Conservation (phyloP, 2,888 invertebrate species). For the Eucriotettix oculatus region DNA sequence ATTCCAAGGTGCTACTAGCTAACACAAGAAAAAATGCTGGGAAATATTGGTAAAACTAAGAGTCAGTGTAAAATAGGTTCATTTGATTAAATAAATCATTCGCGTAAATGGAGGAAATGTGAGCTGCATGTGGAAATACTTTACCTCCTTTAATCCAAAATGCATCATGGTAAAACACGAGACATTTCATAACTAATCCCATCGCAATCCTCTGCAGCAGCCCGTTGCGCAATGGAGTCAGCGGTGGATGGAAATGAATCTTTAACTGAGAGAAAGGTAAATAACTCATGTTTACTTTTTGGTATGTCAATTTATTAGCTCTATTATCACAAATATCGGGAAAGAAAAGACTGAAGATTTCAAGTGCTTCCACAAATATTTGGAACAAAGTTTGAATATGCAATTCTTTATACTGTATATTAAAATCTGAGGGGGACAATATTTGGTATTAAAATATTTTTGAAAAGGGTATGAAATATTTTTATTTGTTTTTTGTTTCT, state of each 20-base stretch:
- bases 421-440: too few relatives aligned
- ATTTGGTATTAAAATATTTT: too few relatives aligned
- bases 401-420: too few relatives aligned
- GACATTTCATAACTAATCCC: slow-evolving; percentile 26
- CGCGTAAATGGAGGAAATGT: too few relatives aligned
- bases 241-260: slow-evolving; percentile 22
- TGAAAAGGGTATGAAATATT: too few relatives aligned
- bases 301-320: background rate
- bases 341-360: background rate
- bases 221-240: slow-evolving; percentile 21
- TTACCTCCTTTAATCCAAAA: slow-evolving; percentile 27
- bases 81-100: too few relatives aligned
- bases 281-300: background rate
- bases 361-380: background rate
- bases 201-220: slow-evolving; percentile 23
- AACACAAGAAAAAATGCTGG: too few relatives aligned
- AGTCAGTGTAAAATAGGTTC: too few relatives aligned
- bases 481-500: background rate
- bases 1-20: too few relatives aligned
- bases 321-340: background rate
- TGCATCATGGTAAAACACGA: slow-evolving; percentile 24
- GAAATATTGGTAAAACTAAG: too few relatives aligned
- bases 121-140: too few relatives aligned
- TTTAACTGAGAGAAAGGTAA: slow-evolving; percentile 17
- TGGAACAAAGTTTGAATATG: too few relatives aligned